Base-by-base conservation (phyloP, 2,113 vertebrate genomes). In the Nyctibius bracteatus region DNA sequence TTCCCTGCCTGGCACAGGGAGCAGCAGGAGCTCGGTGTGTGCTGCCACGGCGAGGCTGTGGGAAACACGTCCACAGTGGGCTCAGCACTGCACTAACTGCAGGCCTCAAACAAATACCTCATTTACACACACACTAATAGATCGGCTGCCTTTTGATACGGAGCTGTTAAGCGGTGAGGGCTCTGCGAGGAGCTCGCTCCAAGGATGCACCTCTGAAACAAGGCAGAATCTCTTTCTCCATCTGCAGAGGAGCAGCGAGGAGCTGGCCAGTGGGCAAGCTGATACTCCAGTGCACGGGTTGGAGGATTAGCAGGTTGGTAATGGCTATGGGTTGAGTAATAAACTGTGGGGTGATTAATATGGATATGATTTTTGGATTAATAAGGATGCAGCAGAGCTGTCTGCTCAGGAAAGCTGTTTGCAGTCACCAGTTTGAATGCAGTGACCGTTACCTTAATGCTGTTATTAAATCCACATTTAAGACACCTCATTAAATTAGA, bases 351-450 rank as follows among this genome's bases (percentile, higher is more conserved):
- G 68, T 96, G 78, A 96, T 95, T 91, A 96, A 91, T 85, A 78
- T n/a, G 67, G 91, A 65, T 85, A 63, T 87, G 83, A 67, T 84
- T 96, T 96, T 71, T 68, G 89, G 81, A 91, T 97, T 96, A 96
- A 91, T 91, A 75, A 92, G 89, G 94, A 72, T 35, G 91, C 86
- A 28, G 81, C 89, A 71, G 89, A 89, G 73, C 93, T 95, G 77
- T 17, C 91, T 78, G 55, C 81, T 78, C 91, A 21, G 88, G 82
- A 47, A 66, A 71, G 89, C 25, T 55, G 83, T 88, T 95, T 92
- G 73, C 89, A 31, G 33, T 81, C 91, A 4, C 55, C 74, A 3
- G 73, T 55, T 49, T 9, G 93, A 59, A 57, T 6, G 78, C 89
- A 31, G 91, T 92, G 95, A 95, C 95, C 47, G 6, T 65, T 87